These are phyloP conservation scores for Drosophila demipolita DNA, from an alignment of 2,888 invertebrate genomes.

Conservation along the genomic window DNA sequence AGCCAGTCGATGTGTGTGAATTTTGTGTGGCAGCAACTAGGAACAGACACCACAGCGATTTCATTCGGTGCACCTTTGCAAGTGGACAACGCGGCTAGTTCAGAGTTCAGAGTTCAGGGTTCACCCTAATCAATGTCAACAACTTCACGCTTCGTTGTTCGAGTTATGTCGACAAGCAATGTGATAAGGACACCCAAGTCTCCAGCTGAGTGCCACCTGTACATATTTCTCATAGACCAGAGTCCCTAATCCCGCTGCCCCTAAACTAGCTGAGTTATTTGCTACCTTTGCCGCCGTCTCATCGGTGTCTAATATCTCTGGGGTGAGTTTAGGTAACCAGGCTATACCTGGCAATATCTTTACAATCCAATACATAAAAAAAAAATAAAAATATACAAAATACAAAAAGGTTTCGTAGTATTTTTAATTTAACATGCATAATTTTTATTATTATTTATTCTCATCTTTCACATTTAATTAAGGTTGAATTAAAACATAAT, in stretches of 20 bases:
- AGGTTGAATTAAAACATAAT: background rate
- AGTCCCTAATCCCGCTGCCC: constrained; percentile 45
- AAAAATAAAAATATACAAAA: background rate
- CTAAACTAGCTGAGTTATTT: constrained; percentile 70
- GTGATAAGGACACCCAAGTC: constrained; percentile 49
- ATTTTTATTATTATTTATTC: background rate
- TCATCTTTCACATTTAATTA: background rate
- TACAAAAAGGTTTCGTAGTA: background rate
- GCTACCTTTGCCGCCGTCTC: constrained; percentile 14
- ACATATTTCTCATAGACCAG: constrained; percentile 13
- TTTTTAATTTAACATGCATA: background rate
- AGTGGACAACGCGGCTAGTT: constrained; percentile 30
- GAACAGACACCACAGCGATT: background rate
- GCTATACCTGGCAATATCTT: background rate
- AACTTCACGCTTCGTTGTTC: constrained; percentile 74
- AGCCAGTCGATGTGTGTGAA: constrained; percentile 15
- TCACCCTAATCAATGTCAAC: constrained; percentile 79
- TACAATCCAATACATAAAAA: background rate
- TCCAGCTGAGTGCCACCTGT: constrained; percentile 49
- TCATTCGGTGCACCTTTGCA: constrained; percentile 30
- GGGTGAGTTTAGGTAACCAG: background rate
- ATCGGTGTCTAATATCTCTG: constrained; percentile 4
- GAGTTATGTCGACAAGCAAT: constrained; percentile 62
- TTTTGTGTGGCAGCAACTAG: constrained; percentile 5
- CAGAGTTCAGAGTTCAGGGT: constrained; percentile 44